These are phyloP conservation scores for Sitta carolinensis DNA, from an alignment of 2,797 vertebrate species.

Conservation along the genomic window DNA sequence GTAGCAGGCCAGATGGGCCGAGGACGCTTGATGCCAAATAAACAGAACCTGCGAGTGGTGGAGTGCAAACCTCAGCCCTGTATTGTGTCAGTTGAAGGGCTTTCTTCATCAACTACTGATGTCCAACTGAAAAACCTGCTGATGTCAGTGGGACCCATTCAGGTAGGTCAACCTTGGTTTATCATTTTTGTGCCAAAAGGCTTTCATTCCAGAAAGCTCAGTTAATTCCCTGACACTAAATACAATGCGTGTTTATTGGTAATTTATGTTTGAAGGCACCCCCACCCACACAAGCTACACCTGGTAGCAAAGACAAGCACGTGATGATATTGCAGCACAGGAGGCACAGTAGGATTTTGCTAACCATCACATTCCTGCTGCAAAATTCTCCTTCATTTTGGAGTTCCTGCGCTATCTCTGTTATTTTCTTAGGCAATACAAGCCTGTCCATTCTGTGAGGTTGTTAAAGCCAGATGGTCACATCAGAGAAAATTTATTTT, in stretches of 20 bases:
- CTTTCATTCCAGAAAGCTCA: slow-evolving; percentile 43
- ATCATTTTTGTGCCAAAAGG: slow-evolving; percentile 61
- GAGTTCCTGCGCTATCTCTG: neutral
- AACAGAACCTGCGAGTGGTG: slow-evolving; percentile 82
- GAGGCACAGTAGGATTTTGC: neutral
- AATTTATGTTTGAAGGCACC: slow-evolving; percentile 46
- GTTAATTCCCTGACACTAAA: slow-evolving; percentile 37
- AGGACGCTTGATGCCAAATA: slow-evolving; percentile 83
- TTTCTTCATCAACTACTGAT: slow-evolving; percentile 94
- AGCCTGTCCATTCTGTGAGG: neutral
- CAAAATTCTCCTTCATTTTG: neutral
- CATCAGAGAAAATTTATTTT: neutral
- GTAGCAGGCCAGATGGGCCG: slow-evolving; percentile 81
- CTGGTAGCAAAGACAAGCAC: neutral
- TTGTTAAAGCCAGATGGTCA: neutral
- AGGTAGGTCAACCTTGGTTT: slow-evolving; percentile 79
- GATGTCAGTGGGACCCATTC: slow-evolving; percentile 94
- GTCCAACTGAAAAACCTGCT: slow-evolving; percentile 92
- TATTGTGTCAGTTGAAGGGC: slow-evolving; percentile 93
- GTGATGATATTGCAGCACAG: neutral
- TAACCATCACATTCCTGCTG: neutral
- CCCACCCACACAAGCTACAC: neutral
- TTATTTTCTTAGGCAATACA: neutral
- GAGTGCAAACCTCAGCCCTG: slow-evolving; percentile 85
- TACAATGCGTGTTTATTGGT: slow-evolving; percentile 15